Evolutionary conservation across 2,113 vertebrate species (phyloP).

Genomic region (Saccopteryx leptura): DNA sequence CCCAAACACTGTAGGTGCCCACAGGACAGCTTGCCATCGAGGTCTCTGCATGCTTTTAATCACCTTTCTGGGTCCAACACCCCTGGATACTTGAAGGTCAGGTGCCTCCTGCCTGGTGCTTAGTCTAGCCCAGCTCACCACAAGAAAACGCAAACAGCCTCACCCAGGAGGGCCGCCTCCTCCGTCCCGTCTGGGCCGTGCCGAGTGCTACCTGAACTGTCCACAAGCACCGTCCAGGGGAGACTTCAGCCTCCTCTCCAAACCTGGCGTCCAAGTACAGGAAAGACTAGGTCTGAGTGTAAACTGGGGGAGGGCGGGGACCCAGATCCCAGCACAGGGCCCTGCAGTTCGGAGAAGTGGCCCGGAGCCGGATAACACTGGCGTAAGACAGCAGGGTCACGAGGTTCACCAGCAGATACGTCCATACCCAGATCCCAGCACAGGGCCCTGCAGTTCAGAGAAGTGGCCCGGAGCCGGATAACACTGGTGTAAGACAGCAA

Average conservation of each 20-base stretch:
- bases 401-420: not conserved
- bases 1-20: not conserved
- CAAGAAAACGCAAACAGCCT: not conserved
- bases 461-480: not conserved
- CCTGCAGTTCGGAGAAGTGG: not conserved
- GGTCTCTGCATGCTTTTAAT: not conserved
- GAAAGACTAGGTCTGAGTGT: not conserved
- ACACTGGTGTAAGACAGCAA: not conserved
- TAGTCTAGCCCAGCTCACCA: not conserved
- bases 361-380: not conserved
- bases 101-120: not conserved
- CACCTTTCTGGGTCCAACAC: not conserved
- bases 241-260: not conserved
- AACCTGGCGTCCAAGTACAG: not conserved
- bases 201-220: not conserved
- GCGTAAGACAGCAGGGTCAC: not conserved
- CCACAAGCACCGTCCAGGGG: not conserved
- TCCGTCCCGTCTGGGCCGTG: not conserved
- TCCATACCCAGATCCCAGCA: not conserved
- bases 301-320: not conserved
- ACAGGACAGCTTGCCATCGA: not conserved
- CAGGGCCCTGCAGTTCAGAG: not conserved
- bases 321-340: not conserved
- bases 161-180: not conserved
- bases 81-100: slow-evolving; percentile 49